A percentile compares a stretch with the other conserved stretches of the same genome.
phyloP scores from a whole-genome alignment of 2,113 vertebrate species.

The Vimba vimba region DNA sequence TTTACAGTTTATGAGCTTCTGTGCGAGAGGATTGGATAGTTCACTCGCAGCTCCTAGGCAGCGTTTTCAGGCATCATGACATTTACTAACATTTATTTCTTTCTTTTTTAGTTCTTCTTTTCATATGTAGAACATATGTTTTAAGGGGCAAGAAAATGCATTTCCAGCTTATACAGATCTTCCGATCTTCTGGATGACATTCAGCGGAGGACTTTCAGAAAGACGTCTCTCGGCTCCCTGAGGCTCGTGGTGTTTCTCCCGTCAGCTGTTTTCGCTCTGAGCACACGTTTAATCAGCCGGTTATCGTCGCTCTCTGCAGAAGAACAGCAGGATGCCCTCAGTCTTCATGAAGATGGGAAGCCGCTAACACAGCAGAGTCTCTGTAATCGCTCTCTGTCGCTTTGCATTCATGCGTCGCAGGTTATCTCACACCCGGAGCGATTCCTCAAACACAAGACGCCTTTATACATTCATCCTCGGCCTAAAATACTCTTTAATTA shows the following conservation, averaged over 20 bases:
- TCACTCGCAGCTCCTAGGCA: neutral
- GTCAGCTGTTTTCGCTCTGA: neutral
- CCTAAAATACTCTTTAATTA: neutral
- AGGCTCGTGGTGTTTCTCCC: neutral
- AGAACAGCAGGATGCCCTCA: neutral
- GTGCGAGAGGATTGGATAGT: neutral
- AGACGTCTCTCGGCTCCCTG: no score
- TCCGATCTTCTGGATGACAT: neutral
- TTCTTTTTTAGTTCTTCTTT: no score
- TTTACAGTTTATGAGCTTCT: neutral
- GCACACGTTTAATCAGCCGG: neutral
- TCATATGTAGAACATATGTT: no score
- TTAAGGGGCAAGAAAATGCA: neutral
- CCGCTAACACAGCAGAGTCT: constrained; percentile 5
- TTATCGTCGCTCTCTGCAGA: constrained; percentile 3
- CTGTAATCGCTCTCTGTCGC: neutral
- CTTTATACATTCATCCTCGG: neutral
- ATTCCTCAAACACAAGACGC: neutral
- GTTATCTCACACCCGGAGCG: neutral
- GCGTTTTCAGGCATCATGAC: no score
- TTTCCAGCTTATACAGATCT: neutral
- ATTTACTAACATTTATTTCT: no score
- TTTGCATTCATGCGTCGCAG: neutral
- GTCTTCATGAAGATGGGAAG: neutral
- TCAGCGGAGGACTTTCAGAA: neutral